Base-by-base conservation (phyloP, 2,888 invertebrate genomes). In the Drosophila nr. perissopoda region DNA sequence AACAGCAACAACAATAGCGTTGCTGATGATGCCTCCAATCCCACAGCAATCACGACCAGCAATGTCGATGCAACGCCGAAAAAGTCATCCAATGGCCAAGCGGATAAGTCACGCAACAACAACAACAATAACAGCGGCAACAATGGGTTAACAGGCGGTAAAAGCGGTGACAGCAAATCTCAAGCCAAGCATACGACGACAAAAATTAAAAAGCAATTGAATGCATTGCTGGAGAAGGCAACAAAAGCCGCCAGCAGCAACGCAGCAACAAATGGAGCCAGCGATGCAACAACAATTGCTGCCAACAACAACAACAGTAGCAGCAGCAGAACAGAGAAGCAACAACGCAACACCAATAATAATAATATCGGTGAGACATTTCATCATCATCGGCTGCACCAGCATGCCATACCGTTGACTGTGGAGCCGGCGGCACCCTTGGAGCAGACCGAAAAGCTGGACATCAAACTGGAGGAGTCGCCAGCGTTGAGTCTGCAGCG, bases 151-250 rank as follows among this genome's bases (percentile, higher is more conserved):
- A 69, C 60, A 62, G 40, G 65, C 8, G 56, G 61, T 52, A 76
- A 67, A 42, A 77, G 68, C 34, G 64, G 66, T 51, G 74, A 78
- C 27, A 73, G 65, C 69, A 93, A 93, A 86, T 69, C 90, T 40
- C 89, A 90, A 64, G 86, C 90, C 40, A 93, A 93, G 67, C 92
- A 92, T 76, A 78, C 90, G 59, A 76, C 72, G 27, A 90, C 91
- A 78, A 93, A 92, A 89, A 91, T 92, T 74, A 93, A 93, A 88
- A 92, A 91, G 74, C 93, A 92, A 86, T 82, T 91, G 60, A 91
- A 90, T 77, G 82, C 89, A n/a, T 68, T 90, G 64, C 76, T 92
- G 36, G 88, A 91, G 64, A 92, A 92, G 84, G 83, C 83, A 61
- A 58, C 83, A 31, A 92, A 91, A 70, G 65, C 81, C 62, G 49